phyloP scores from a whole-genome alignment of 2,113 vertebrate genomes.

The Montifringilla adamsi region DNA sequence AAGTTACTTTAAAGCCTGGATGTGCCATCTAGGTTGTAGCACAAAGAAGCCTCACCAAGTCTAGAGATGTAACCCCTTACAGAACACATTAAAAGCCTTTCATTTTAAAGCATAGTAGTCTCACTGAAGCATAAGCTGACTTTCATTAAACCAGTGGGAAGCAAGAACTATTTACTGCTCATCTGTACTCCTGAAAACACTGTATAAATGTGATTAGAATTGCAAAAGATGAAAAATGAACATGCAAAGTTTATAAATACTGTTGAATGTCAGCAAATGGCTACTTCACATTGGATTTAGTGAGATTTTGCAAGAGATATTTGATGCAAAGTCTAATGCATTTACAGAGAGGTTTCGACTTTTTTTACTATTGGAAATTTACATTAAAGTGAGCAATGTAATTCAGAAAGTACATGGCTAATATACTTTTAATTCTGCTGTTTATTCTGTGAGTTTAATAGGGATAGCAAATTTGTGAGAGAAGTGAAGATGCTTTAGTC shows the following conservation, averaged over 20 bases:
- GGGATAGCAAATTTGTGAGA: not conserved
- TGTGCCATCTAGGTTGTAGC: not conserved
- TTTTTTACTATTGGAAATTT: not conserved
- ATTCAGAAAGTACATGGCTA: not conserved
- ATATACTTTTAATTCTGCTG: not conserved
- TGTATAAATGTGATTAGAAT: not conserved
- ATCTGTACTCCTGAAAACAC: not conserved
- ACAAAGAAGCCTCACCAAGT: slow-evolving; percentile 13
- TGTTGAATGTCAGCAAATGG: not conserved
- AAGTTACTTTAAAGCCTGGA: slow-evolving; percentile 24
- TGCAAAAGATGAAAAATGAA: not conserved
- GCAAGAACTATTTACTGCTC: not conserved
- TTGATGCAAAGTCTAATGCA: not conserved
- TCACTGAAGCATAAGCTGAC: not conserved
- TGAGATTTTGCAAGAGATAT: not conserved
- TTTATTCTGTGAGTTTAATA: not conserved
- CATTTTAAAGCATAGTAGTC: not conserved
- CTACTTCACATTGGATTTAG: not conserved
- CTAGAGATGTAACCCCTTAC: not conserved
- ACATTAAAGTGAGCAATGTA: not conserved
- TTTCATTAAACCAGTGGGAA: not conserved
- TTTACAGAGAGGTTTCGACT: not conserved
- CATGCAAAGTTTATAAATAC: not conserved
- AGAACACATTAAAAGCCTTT: slow-evolving; percentile 25
- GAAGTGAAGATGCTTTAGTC: not conserved